Percentiles rank a stretch among this genome's conserved stretches.
Conservation (phyloP, 1,140 invertebrate genomes). For the Oryctes rhinoceros region DNA sequence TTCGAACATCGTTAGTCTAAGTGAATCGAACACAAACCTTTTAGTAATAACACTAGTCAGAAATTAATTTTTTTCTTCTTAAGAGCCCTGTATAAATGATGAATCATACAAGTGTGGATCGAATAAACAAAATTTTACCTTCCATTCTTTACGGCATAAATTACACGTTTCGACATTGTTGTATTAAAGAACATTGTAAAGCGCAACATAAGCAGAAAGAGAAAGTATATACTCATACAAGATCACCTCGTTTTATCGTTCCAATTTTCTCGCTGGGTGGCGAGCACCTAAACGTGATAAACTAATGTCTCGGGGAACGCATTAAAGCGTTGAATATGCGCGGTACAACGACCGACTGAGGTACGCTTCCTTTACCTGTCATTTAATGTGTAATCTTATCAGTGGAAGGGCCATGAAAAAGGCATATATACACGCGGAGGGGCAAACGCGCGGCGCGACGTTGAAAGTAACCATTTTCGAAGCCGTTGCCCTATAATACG, state of each 20-base stretch:
- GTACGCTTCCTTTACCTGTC: conserved; percentile 32
- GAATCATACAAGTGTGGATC: no score
- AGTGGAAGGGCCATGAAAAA: conserved; percentile 7
- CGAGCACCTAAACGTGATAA: conserved; percentile 24
- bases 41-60: no score
- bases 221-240: neutral
- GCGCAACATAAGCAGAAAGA: no score
- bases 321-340: conserved; percentile 29
- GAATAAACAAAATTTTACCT: no score
- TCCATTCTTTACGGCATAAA: no score
- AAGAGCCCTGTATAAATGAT: no score
- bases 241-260: conserved; percentile 12
- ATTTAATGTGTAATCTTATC: conserved; percentile 36
- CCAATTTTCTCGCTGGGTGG: conserved; percentile 25
- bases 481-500: neutral
- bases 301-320: conserved; percentile 13
- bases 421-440: neutral
- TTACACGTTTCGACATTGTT: no score
- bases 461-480: no score
- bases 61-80: no score
- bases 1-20: no score
- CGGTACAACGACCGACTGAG: conserved; percentile 10
- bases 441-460: neutral
- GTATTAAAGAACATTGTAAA: no score
- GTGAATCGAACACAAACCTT: no score